Percentiles rank a stretch among this genome's conserved stretches.
Evolutionary conservation across 2,113 vertebrate genomes (phyloP).

Genomic region (Chiloscyllium plagiosum): DNA sequence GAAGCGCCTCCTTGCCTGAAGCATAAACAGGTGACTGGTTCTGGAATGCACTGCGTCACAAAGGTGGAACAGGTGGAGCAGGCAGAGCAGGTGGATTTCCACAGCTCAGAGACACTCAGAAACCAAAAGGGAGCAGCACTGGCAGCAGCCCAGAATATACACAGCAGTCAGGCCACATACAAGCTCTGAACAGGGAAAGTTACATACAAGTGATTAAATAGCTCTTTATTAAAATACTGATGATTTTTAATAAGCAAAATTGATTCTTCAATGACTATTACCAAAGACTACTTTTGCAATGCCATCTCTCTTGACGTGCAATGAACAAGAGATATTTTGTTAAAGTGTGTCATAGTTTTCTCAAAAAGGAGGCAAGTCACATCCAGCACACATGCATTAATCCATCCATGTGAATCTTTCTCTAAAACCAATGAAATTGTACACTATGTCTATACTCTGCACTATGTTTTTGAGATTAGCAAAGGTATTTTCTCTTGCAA

Average conservation of each 20-base stretch:
- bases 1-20: not conserved
- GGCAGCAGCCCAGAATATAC: not conserved
- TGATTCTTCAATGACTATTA: not conserved
- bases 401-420: not conserved
- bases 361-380: not conserved
- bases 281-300: not conserved
- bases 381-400: not conserved
- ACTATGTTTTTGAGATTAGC: not conserved
- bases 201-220: not conserved
- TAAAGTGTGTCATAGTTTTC: not conserved
- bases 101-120: not conserved
- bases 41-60: conserved; percentile 31
- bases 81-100: conserved; percentile 26
- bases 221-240: too few species aligned
- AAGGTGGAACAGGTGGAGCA: conserved; percentile 30
- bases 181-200: not conserved
- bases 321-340: not conserved
- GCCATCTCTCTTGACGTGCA: not conserved
- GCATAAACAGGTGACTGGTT: conserved; percentile 11
- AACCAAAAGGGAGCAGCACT: not conserved
- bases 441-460: not conserved
- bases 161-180: not conserved
- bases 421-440: not conserved
- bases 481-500: not conserved
- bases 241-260: not conserved